These are phyloP conservation scores for Scelioninae gen. 1 DNA, from an alignment of 2,888 invertebrate genomes.

Conservation along the genomic window DNA sequence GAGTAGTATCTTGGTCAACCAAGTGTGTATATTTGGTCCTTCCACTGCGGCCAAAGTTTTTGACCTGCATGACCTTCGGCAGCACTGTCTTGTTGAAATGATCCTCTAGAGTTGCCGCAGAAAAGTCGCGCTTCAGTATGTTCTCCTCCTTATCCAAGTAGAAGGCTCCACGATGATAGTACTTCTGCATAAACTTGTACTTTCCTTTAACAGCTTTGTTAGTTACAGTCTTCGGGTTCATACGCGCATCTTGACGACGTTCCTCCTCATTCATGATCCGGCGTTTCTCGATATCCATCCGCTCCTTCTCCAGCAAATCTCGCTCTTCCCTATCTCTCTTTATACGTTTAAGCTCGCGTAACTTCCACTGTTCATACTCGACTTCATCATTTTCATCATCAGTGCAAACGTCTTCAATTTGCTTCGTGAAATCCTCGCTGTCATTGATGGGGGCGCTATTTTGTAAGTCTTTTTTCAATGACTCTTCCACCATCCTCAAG, in stretches of 20 bases:
- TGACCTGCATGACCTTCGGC: slow-evolving; percentile 99
- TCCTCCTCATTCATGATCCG: slow-evolving; percentile 98
- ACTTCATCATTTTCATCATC: slow-evolving; percentile 98
- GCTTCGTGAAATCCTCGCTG: slow-evolving; percentile 87
- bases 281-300: slow-evolving; percentile 94
- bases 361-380: slow-evolving; percentile 99
- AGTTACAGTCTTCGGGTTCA: slow-evolving; percentile 96
- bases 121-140: slow-evolving; percentile 96
- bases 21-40: slow-evolving; percentile 99
- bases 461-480: slow-evolving; percentile 92
- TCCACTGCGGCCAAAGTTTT: slow-evolving; percentile 99
- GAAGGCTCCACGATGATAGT: slow-evolving; percentile 99
- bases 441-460: slow-evolving; percentile 85
- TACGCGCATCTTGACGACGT: slow-evolving; percentile 92
- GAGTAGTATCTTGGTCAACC: slow-evolving; percentile 99
- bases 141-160: slow-evolving; percentile 97
- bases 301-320: slow-evolving; percentile 95
- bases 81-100: slow-evolving; percentile 99
- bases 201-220: slow-evolving; percentile 98
- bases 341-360: slow-evolving; percentile 97
- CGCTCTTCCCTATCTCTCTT: slow-evolving; percentile 98
- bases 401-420: slow-evolving; percentile 93
- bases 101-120: slow-evolving; percentile 98
- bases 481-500: slow-evolving; percentile 93
- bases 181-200: slow-evolving; percentile 99